Base-by-base conservation (phyloP, 2,888 invertebrate genomes). In the Protodeltote pygarga region DNA sequence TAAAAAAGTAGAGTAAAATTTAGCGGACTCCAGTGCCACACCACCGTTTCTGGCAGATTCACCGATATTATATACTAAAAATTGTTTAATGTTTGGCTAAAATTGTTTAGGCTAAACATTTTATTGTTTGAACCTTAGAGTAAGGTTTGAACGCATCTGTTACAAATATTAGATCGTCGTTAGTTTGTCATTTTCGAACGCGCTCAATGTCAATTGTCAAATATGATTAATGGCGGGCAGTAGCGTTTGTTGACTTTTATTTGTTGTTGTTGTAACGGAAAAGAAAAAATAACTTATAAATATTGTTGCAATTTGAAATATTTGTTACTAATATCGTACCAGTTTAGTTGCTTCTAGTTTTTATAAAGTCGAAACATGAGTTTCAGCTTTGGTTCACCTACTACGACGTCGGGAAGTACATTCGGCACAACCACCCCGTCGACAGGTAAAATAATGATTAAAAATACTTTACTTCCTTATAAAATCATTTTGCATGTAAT, bases 351-450 rank as follows among this genome's bases (percentile, higher is more conserved):
- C 11, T 4, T 9, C 6, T 24, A 25, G 11, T 13, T 21, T 47
- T 19, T 19, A 41, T 50, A 40, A 31, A 14, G 15, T 13, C 25
- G 8, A 54, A 76, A 54, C 13, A 89, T 89, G 89, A 89, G 75
- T 82, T 86, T 82, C 47, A 74, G 54, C 40, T 87, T 89, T 39
- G 83, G 85, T 41, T 62, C 77, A 6, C 47, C 81, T 6, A 79
- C 85, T 13, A 87, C 90, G 8, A 86, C 88, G 3, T 32, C 85
- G 3, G 80, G 69, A 9, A 69, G 70, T 70, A 78, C 86, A 3
- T 90, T 91, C 52, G 87, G 89, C 17, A 83, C 87, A 19, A 57
- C 79, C 13, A 80, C 88, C 10, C 71, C 81, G 16, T 72, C 85
- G n/a, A 75, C 85, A 59, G 89, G 89, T 87, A 75, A 65, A n/a